Conservation (phyloP, 2,888 invertebrate species). For the Loripinus fragilis region DNA sequence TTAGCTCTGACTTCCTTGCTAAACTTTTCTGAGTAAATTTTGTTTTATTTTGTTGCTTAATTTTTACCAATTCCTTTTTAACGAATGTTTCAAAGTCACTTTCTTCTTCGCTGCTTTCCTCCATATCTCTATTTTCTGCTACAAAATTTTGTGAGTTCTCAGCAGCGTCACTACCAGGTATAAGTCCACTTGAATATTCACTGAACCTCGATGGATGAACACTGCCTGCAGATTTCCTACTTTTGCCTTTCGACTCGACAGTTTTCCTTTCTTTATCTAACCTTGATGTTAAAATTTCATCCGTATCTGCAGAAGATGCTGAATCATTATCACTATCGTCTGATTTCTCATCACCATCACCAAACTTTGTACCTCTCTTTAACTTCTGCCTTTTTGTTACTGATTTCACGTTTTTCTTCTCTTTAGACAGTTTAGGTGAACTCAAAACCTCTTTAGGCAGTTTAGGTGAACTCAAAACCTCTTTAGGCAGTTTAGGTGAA, state of each 20-base stretch:
- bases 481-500: too few relatives aligned
- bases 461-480: too few relatives aligned
- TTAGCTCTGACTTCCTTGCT: neutral
- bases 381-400: neutral
- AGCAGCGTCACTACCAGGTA: neutral
- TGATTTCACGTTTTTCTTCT: too few relatives aligned
- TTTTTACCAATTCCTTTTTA: constrained; percentile 17
- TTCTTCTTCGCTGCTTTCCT: constrained; percentile 13
- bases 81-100: constrained; percentile 35
- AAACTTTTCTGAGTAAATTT: neutral
- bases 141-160: neutral
- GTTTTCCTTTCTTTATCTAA: neutral
- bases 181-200: constrained; percentile 34
- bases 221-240: neutral
- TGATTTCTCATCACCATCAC: neutral
- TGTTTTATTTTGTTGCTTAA: constrained; percentile 3
- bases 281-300: constrained; percentile 15
- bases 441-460: too few relatives aligned
- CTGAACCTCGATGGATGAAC: neutral
- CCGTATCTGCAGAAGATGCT: constrained; percentile 2
- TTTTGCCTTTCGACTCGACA: neutral
- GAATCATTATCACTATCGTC: neutral
- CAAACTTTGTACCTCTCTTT: too few relatives aligned
- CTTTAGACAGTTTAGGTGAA: too few relatives aligned
- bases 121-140: neutral